Conservation (phyloP, 2,113 vertebrate species). For the Lagopus muta region DNA sequence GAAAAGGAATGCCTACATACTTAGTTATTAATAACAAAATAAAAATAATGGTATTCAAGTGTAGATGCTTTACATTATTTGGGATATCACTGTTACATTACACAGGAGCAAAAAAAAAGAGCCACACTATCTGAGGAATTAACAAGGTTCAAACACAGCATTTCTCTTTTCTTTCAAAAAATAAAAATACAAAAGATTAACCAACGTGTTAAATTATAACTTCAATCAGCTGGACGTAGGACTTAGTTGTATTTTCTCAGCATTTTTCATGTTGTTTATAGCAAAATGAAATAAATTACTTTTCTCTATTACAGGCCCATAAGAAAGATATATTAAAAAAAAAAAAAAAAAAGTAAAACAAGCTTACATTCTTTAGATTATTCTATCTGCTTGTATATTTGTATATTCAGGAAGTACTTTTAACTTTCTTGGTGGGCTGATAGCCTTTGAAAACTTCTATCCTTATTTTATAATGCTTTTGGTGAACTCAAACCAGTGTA, state of each 20-base stretch:
- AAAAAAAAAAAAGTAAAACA: not conserved
- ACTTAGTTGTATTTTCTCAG: not conserved
- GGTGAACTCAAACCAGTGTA: not conserved
- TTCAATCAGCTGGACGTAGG: not conserved
- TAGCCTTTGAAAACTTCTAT: not conserved
- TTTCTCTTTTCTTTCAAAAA: not conserved
- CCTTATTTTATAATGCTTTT: not conserved
- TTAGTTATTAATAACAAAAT: not conserved
- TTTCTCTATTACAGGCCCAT: not conserved
- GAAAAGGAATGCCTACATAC: not conserved
- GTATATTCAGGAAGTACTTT: not conserved
- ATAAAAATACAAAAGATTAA: not conserved
- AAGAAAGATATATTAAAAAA: not conserved
- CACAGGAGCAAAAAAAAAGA: not conserved
- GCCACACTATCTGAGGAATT: not conserved
- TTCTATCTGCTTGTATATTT: not conserved
- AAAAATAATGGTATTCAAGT: rapidly evolving
- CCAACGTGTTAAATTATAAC: not conserved
- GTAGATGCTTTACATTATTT: not conserved
- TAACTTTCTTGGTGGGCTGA: not conserved
- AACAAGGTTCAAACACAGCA: not conserved
- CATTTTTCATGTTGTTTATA: not conserved
- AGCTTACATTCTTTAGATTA: not conserved
- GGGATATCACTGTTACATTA: not conserved
- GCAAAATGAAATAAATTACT: not conserved